Conservation (phyloP, 2,888 invertebrate species). For the Octonoba sinensis region DNA sequence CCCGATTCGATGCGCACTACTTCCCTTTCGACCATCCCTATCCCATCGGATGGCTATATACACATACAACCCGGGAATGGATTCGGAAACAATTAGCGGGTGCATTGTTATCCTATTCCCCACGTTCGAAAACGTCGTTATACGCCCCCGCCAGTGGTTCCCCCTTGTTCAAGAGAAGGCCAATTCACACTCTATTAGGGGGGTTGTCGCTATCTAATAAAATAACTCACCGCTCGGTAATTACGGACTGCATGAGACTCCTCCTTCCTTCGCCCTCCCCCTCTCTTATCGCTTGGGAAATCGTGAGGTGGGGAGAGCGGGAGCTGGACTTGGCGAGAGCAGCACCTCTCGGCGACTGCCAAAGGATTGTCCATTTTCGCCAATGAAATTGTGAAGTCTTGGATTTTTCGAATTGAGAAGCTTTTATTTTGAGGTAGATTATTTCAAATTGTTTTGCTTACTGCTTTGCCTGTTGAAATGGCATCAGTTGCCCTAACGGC, state of each 20-base stretch:
- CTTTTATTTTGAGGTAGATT: too few relatives aligned
- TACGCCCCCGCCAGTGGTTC: conserved; percentile 7
- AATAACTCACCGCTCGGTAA: conserved; percentile 63
- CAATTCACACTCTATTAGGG: conserved; percentile 64
- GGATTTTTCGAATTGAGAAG: too few relatives aligned
- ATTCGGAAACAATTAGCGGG: conserved; percentile 64
- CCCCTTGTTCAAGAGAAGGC: conserved; percentile 42
- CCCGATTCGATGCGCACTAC: too few relatives aligned
- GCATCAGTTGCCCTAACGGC: too few relatives aligned
- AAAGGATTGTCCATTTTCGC: too few relatives aligned
- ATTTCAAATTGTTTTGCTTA: too few relatives aligned
- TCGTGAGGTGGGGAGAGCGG: conserved; percentile 30
- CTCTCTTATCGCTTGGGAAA: conserved; percentile 37
- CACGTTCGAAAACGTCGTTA: conserved; percentile 44
- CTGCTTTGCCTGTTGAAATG: too few relatives aligned
- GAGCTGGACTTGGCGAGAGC: conserved; percentile 20
- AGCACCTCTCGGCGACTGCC: neutral
- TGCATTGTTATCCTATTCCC: conserved; percentile 63
- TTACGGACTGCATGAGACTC: conserved; percentile 61
- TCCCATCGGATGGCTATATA: conserved; percentile 4
- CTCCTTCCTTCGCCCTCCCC: conserved; percentile 2
- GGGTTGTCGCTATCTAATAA: conserved; percentile 63
- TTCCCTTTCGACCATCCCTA: conserved; percentile 1
- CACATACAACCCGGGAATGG: conserved; percentile 38
- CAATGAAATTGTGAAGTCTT: too few relatives aligned